Conservation (phyloP, 2,888 invertebrate genomes). For the Trachelus stipa region DNA sequence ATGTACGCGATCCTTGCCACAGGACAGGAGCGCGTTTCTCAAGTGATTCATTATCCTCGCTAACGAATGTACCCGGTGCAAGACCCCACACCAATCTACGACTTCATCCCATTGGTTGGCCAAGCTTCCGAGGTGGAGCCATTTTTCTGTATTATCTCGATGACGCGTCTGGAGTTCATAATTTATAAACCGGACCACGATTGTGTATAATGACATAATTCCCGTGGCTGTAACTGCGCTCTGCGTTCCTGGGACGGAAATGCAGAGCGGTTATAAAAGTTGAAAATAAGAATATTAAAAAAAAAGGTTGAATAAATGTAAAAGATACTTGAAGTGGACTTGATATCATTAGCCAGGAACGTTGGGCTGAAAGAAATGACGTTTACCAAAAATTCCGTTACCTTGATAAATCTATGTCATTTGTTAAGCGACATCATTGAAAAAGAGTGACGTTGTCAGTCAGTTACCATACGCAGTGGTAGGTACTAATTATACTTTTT, state of each 20-base stretch:
- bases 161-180: constrained; percentile 50
- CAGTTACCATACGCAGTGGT: constrained; percentile 36
- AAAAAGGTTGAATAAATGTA: not conserved
- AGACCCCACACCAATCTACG: constrained; percentile 36
- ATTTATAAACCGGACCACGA: constrained; percentile 49
- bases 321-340: not conserved
- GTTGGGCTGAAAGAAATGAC: not conserved
- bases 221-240: constrained; percentile 22
- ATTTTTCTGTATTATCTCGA: constrained; percentile 61
- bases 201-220: constrained; percentile 54
- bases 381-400: not conserved
- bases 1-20: not conserved
- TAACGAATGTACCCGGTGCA: constrained; percentile 49
- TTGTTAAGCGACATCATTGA: not conserved
- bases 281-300: not conserved
- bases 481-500: constrained; percentile 46
- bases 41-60: constrained; percentile 57
- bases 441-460: not conserved
- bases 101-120: constrained; percentile 42
- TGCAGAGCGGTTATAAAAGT: not conserved
- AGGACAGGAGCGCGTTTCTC: constrained; percentile 36
- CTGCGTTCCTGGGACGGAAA: not conserved
- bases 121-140: constrained; percentile 49
- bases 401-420: not conserved
- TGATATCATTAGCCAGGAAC: not conserved